phyloP scores from a whole-genome alignment of 2,797 vertebrate species.

The Babyrousa celebensis region DNA sequence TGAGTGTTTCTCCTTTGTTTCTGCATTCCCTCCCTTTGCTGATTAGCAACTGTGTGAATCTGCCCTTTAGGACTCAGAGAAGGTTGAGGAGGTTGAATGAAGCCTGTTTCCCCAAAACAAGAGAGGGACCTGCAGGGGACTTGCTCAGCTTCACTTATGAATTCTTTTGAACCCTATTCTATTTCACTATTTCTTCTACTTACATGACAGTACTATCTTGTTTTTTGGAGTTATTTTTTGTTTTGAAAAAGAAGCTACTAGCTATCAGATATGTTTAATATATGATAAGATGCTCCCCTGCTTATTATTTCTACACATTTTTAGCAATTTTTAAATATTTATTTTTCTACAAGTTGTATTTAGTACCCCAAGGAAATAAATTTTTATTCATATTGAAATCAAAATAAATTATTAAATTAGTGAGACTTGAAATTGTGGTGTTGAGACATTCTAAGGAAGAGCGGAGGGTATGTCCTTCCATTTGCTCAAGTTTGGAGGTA shows the following conservation, averaged over 20 bases:
- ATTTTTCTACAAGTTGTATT: background rate
- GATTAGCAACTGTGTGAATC: background rate
- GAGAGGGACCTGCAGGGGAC: background rate
- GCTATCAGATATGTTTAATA: background rate
- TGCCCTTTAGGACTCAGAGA: background rate
- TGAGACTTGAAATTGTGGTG: background rate
- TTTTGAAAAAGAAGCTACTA: background rate
- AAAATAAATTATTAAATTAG: conserved; percentile 25
- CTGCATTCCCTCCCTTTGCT: background rate
- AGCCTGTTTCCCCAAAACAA: background rate
- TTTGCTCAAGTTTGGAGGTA: background rate
- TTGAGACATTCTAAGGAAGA: background rate
- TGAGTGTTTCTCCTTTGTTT: background rate
- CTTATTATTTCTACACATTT: background rate
- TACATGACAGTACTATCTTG: background rate
- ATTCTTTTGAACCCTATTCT: background rate
- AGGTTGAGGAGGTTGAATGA: background rate
- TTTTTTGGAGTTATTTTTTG: background rate
- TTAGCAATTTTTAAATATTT: background rate
- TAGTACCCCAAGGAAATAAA: background rate
- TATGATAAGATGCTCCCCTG: background rate
- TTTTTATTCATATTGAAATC: background rate
- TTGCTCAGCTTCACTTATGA: background rate
- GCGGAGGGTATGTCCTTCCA: background rate
- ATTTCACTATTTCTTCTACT: background rate